phyloP scores from a whole-genome alignment of 2,888 invertebrate genomes.

The Orgyia antiqua region DNA sequence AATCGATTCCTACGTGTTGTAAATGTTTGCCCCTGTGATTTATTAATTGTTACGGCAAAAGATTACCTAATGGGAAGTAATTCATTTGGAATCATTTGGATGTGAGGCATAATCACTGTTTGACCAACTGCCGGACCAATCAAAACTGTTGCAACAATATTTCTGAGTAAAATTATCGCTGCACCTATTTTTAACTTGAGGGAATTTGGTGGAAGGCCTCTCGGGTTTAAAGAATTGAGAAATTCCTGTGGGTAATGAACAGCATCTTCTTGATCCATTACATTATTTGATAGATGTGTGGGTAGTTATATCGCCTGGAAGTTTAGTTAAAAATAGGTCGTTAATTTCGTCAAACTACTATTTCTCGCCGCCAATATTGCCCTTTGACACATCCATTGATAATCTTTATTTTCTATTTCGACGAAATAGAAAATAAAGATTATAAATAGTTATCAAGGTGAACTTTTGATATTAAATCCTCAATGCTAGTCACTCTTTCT shows the following conservation, averaged over 20 bases:
- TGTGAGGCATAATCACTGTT: slow-evolving; percentile 16
- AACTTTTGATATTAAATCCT: slow-evolving; percentile 13
- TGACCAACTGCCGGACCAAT: slow-evolving; percentile 14
- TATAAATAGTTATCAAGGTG: slow-evolving; percentile 20
- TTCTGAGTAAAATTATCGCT: slow-evolving; percentile 14
- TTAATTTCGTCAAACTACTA: slow-evolving; percentile 16
- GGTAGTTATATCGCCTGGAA: slow-evolving; percentile 16
- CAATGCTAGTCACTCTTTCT: slow-evolving; percentile 14
- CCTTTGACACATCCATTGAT: slow-evolving; percentile 13
- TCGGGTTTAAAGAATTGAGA: slow-evolving; percentile 28
- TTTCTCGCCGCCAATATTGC: slow-evolving; percentile 25
- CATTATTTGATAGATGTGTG: slow-evolving; percentile 22
- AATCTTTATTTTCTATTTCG: slow-evolving; percentile 15
- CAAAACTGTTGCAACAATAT: slow-evolving; percentile 15
- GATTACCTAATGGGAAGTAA: slow-evolving; percentile 11
- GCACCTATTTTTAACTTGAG: slow-evolving; percentile 17
- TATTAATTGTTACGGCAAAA: slow-evolving; percentile 18
- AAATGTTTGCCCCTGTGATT: slow-evolving; percentile 17
- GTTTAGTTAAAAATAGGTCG: slow-evolving; percentile 14
- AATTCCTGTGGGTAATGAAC: slow-evolving; percentile 21
- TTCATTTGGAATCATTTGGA: slow-evolving; percentile 18
- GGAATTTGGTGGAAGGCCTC: slow-evolving; percentile 22
- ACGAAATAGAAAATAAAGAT: too few relatives aligned
- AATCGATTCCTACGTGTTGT: slow-evolving; percentile 16
- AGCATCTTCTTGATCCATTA: slow-evolving; percentile 10